Evolutionary conservation across 2,113 vertebrate genomes (phyloP), one percentile per base, ranked within the genome.

Genomic region (Phrynocephalus versicolor): DNA sequence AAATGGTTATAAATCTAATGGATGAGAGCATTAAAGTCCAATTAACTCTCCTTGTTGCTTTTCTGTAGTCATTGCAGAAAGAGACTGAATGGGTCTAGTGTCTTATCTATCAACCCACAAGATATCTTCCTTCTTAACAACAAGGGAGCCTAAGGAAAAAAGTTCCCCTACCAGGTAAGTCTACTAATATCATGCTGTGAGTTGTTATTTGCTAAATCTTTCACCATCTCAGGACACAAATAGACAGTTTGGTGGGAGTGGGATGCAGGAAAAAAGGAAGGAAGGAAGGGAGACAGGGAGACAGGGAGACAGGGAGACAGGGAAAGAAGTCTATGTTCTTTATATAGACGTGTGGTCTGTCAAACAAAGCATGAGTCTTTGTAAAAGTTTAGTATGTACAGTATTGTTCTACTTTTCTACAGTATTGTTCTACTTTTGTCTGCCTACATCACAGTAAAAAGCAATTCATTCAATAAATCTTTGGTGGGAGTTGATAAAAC

Each of bases 21-120:
- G 58, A 76, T 67, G 55, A 60, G 74, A 27, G 64, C 35, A 41
- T 58, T 67, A 76, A 41, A n/a, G 57, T 84, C 60, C 41, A 84
- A 76, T 77, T 84, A 76, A 84, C 65, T 25, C 60, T 33, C 1
- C 72, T 55, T 84, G 57, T 83, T 73, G 45, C 33, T 84, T 84
- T 84, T 76, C 14, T 25, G 82, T 39, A 76, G 15, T 13, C 41
- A 76, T 76, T 64, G 60, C 14, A 33, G 41, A 41, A 25, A 76
- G 25, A 67, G 62, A 76, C n/a, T 35, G 23, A 21, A 37, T 13
- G 62, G 41, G 45, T 76, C n/a, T 27, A 45, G 12, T 64, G 60
- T 74, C 82, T 30, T 79, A 41, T 84, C 60, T 67, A 60, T 75
- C 82, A 76, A 21, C n/a, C 60, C 18, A 65, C 39, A 76, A 75